Evolutionary conservation across 2,797 vertebrate species (phyloP).

Genomic region (Scyliorhinus canicula): DNA sequence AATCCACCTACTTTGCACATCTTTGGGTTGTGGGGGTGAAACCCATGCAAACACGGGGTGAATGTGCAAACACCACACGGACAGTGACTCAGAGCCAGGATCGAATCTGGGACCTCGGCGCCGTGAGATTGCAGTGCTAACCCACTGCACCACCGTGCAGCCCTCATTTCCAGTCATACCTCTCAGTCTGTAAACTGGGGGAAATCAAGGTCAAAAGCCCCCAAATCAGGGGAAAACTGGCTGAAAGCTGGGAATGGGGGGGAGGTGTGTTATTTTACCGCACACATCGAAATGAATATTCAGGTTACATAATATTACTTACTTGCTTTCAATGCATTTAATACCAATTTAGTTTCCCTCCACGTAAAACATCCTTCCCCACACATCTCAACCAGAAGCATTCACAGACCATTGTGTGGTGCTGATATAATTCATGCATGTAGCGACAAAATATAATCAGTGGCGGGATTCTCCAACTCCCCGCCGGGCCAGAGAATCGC

Average conservation of each 20-base stretch:
- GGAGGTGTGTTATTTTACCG: not conserved
- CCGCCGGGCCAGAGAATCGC: too few relatives aligned
- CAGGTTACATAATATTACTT: not conserved
- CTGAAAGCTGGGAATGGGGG: not conserved
- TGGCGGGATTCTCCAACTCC: too few relatives aligned
- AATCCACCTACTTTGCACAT: too few relatives aligned
- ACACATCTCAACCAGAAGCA: not conserved
- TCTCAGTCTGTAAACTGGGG: not conserved
- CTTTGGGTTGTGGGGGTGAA: too few relatives aligned
- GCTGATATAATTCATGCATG: not conserved
- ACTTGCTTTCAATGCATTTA: not conserved
- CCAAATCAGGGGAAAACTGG: not conserved
- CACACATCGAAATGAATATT: too few relatives aligned
- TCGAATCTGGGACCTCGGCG: too few relatives aligned
- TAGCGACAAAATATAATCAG: not conserved
- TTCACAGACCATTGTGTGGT: not conserved
- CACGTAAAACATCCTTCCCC: not conserved
- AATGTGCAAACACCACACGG: too few relatives aligned
- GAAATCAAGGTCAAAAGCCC: not conserved
- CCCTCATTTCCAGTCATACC: too few relatives aligned
- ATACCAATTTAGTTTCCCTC: not conserved
- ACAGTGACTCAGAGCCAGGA: too few relatives aligned
- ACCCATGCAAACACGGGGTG: too few relatives aligned
- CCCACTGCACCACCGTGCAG: too few relatives aligned
- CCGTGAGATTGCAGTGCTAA: too few relatives aligned